phyloP scores from a whole-genome alignment of 1,140 invertebrate genomes.

The Dryas iulia region DNA sequence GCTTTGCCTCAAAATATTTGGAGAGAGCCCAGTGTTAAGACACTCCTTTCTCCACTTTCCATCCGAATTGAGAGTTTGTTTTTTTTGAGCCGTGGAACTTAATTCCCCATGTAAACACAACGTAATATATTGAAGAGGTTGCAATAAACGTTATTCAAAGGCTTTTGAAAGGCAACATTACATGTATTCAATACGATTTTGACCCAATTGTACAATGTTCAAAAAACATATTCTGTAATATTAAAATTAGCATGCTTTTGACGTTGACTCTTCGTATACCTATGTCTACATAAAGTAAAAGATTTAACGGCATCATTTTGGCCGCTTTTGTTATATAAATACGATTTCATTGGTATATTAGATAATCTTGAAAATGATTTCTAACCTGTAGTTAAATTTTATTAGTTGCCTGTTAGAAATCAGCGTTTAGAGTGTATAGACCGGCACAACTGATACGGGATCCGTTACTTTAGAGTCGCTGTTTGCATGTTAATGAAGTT shows the following conservation, averaged over 20 bases:
- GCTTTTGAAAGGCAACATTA: too few species aligned
- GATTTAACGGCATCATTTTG: not conserved
- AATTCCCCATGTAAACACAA: too few species aligned
- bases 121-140: too few species aligned
- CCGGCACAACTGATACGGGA: conserved; percentile 22
- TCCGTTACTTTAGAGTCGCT: conserved; percentile 34
- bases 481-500: conserved; percentile 35
- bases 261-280: not conserved
- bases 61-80: too few species aligned
- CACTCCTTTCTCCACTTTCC: too few species aligned
- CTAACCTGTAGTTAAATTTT: not conserved
- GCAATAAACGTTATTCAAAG: too few species aligned
- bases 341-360: not conserved
- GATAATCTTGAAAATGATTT: not conserved
- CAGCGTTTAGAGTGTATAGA: conserved; percentile 11
- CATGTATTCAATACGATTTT: too few species aligned
- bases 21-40: too few species aligned
- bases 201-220: not conserved
- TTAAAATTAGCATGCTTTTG: not conserved
- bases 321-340: not conserved
- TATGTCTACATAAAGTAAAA: not conserved
- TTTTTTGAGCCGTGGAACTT: too few species aligned
- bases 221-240: not conserved
- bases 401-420: not conserved
- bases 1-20: too few species aligned